Evolutionary conservation across 30 jellyfish, hydroid and myxozoan genomes (phyloP).

Genomic region (Pelagia noctiluca): DNA sequence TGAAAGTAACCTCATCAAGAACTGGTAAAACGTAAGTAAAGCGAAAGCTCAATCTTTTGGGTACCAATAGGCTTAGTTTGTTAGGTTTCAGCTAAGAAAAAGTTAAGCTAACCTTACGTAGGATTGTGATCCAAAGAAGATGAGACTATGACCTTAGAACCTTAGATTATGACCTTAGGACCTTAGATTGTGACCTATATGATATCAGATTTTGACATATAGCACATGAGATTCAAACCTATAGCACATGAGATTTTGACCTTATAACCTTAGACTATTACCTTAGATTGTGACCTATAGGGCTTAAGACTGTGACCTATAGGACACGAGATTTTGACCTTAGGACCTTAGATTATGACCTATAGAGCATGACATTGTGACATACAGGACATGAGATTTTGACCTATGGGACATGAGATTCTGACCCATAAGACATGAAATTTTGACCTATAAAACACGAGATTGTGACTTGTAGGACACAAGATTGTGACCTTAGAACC

Average conservation of each 20-base stretch:
- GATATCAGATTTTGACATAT: no score
- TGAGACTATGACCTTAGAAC: neutral
- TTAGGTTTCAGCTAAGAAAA: neutral
- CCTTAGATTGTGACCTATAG: neutral
- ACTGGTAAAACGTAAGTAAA: conserved; percentile 43
- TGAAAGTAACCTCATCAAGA: conserved; percentile 26
- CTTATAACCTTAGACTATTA: no score
- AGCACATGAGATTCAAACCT: no score
- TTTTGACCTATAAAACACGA: neutral
- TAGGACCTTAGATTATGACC: neutral
- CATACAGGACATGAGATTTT: no score
- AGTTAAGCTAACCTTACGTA: neutral
- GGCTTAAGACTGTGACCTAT: neutral
- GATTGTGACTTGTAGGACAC: neutral
- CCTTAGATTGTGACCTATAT: neutral
- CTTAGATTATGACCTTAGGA: neutral
- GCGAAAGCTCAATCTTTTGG: neutral
- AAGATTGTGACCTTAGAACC: neutral
- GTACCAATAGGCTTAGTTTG: neutral
- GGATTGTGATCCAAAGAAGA: neutral
- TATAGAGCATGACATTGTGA: no score
- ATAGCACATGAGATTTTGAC: no score
- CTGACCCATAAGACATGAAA: no score
- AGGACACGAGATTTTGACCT: neutral
- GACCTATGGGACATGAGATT: no score